phyloP scores from a whole-genome alignment of 2,797 vertebrate genomes.

The Brachyalestes nurse region DNA sequence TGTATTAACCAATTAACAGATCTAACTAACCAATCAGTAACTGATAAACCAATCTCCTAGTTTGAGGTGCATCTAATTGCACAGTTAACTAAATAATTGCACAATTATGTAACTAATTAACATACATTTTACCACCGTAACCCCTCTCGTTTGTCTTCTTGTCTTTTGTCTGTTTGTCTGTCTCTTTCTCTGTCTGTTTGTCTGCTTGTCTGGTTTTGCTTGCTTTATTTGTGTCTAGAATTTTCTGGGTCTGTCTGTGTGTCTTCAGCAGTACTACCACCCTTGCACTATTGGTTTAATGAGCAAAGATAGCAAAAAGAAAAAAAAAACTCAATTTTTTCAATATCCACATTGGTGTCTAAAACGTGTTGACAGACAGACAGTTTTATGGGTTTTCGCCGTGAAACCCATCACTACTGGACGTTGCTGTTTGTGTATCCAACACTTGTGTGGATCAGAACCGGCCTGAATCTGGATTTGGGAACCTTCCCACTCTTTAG shows the following conservation, averaged over 20 bases:
- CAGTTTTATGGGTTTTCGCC: constrained; percentile 70
- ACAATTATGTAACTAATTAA: constrained; percentile 29
- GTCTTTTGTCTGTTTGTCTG: constrained; percentile 21
- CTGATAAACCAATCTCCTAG: constrained; percentile 32
- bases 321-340: constrained; percentile 52
- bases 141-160: constrained; percentile 19
- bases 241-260: constrained; percentile 72
- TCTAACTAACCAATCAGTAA: constrained; percentile 32
- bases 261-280: constrained; percentile 63
- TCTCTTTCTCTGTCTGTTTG: constrained; percentile 22
- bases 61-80: constrained; percentile 35
- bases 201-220: constrained; percentile 38
- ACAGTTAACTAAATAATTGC: too few species aligned
- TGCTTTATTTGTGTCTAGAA: constrained; percentile 24
- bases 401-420: constrained; percentile 56
- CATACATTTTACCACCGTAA: constrained; percentile 21
- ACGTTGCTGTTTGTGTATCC: constrained; percentile 50
- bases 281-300: constrained; percentile 16
- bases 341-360: constrained; percentile 64
- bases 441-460: constrained; percentile 46
- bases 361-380: constrained; percentile 80
- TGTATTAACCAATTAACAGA: constrained; percentile 38
- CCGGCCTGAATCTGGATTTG: constrained; percentile 4
- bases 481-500: constrained; percentile 62
- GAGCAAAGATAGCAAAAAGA: constrained; percentile 19